Evolutionary conservation across 2,888 invertebrate species (phyloP), one percentile per base, ranked within the genome.

Genomic region (Agriotes lineatus): DNA sequence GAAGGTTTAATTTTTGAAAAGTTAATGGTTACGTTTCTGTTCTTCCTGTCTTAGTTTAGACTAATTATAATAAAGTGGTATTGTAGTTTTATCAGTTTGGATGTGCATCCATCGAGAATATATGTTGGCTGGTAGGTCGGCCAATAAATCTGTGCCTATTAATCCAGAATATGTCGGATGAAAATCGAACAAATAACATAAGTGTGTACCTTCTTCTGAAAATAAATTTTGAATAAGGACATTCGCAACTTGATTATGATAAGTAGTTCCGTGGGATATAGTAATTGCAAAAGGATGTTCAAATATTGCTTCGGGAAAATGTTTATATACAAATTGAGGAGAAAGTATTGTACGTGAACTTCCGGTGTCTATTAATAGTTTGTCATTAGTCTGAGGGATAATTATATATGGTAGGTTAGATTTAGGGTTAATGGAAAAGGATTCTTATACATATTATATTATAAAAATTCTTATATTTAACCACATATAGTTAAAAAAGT

Each of bases 61-160:
- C 10, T 20, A 10, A 20, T 48, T 22, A 20, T 48, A 48, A 22
- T 48, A 54, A n/a, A 54, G 35, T 16, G 54, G 54, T 2, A 54
- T 14, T 12, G 16, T 16, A 4, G 33, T 30, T 9, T 16, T 12
- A 6, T 54, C 33, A 1, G 33, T 54, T 54, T 54, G 33, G n/a
- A 54, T 35, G 35, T 35, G 35, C 10, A 14, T 35, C 33, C 33
- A 33, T 14, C 10, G 14, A 54, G 35, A 54, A 14, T 54, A 9
- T 1, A 54, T 54, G 1, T 4, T 33, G 12, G 54, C 33, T 16
- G 6, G 1, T 9, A 54, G 6, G 2, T 54, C 16, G 9, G n/a
- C 5, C 18, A 54, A 35, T 16, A 54, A 18, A 30, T 54, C 54
- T 4, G 48, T 10, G 2, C 48, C 22, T 10, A 48, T 48, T 5